phyloP scores from a whole-genome alignment of 2,113 vertebrate species.

The Micromys minutus region DNA sequence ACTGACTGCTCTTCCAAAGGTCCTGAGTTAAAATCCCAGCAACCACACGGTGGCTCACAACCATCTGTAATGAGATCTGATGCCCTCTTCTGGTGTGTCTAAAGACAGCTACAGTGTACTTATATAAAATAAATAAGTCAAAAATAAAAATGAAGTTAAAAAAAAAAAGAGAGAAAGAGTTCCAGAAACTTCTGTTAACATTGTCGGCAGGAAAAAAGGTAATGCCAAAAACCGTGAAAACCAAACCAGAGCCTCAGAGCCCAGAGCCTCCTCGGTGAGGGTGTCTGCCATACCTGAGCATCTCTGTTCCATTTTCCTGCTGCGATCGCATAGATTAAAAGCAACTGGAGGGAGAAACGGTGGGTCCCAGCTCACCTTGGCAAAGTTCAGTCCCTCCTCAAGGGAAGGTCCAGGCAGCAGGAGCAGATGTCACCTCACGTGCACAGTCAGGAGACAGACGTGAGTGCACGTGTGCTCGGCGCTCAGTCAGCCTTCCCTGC shows the following conservation, averaged over 20 bases:
- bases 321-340: not conserved
- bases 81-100: too few species aligned
- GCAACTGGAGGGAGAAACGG: not conserved
- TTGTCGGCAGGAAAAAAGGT: not conserved
- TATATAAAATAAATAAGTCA: too few species aligned
- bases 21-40: too few species aligned
- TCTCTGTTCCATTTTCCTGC: not conserved
- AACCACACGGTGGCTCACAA: too few species aligned
- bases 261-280: not conserved
- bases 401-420: not conserved
- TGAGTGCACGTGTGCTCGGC: not conserved
- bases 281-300: not conserved
- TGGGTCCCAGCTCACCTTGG: not conserved
- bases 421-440: not conserved
- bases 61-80: too few species aligned
- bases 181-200: not conserved
- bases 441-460: not conserved
- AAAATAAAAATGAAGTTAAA: too few species aligned
- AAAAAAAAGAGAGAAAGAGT: too few species aligned
- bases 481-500: not conserved
- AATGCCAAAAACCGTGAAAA: not conserved
- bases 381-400: not conserved
- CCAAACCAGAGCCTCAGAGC: not conserved
- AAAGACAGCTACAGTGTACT: too few species aligned
- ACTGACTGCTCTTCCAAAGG: too few species aligned